phyloP scores from a whole-genome alignment of 2,797 vertebrate genomes.

The Meriones psammophilus region DNA sequence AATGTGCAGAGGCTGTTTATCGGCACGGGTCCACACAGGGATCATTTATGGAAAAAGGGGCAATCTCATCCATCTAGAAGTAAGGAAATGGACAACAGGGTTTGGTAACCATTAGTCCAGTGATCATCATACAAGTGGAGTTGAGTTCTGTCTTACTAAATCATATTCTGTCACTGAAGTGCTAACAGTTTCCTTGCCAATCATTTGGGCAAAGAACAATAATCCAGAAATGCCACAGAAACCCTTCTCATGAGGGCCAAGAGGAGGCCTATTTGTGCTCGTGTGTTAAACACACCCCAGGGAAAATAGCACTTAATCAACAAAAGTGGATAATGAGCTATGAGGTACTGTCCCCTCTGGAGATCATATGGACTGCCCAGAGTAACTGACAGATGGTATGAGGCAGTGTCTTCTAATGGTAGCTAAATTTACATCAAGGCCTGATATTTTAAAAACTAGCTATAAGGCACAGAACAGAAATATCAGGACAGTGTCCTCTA shows the following conservation, averaged over 20 bases:
- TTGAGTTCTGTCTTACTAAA: slow-evolving; percentile 32
- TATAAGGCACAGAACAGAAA: background rate
- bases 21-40: background rate
- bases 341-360: background rate
- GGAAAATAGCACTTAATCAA: background rate
- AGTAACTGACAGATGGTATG: background rate
- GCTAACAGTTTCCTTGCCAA: background rate
- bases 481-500: background rate
- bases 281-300: background rate
- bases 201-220: background rate
- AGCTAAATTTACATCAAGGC: background rate
- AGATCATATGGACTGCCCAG: background rate
- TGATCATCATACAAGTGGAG: background rate
- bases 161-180: background rate
- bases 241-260: background rate
- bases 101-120: background rate
- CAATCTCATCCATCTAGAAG: background rate
- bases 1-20: background rate
- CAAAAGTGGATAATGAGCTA: background rate
- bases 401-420: background rate
- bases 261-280: background rate
- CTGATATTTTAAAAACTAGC: background rate
- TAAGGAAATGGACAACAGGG: background rate
- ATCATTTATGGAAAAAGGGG: background rate
- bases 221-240: background rate